Conservation (phyloP, 2,113 vertebrate genomes). For the Ailurus styani region DNA sequence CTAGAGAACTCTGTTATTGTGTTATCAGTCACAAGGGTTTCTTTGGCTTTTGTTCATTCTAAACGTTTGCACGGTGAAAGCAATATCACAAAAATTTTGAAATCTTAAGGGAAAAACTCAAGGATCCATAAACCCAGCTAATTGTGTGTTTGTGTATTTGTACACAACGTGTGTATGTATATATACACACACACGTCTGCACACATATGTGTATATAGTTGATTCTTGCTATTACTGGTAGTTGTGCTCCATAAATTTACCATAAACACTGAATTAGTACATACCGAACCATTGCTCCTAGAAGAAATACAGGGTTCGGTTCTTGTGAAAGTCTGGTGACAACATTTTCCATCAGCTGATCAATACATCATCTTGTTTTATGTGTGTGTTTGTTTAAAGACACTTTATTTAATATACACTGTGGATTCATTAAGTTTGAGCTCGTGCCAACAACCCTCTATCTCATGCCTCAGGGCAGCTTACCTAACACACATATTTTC, state of each 20-base stretch:
- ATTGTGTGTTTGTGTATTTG: background rate
- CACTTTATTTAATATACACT: background rate
- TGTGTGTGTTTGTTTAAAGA: background rate
- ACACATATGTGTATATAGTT: background rate
- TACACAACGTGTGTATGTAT: background rate
- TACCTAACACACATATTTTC: background rate
- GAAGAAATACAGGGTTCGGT: background rate
- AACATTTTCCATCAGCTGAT: background rate
- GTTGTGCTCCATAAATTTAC: background rate
- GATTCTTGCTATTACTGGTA: background rate
- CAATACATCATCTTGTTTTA: background rate
- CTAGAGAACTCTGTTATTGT: background rate
- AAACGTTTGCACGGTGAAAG: constrained; percentile 37
- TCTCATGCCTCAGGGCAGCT: background rate
- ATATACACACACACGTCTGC: background rate
- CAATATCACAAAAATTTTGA: constrained; percentile 23
- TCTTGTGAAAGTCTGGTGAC: background rate
- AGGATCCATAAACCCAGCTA: background rate
- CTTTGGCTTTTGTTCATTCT: constrained; percentile 41
- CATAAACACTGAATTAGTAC: background rate
- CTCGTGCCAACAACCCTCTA: background rate
- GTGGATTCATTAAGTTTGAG: background rate
- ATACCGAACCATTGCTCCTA: background rate
- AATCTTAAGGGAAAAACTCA: constrained; percentile 4
- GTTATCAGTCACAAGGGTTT: background rate